A percentile compares a stretch with the other conserved stretches of the same genome.
phyloP scores from a whole-genome alignment of 2,888 invertebrate species.

The Trichopria drosophilae region DNA sequence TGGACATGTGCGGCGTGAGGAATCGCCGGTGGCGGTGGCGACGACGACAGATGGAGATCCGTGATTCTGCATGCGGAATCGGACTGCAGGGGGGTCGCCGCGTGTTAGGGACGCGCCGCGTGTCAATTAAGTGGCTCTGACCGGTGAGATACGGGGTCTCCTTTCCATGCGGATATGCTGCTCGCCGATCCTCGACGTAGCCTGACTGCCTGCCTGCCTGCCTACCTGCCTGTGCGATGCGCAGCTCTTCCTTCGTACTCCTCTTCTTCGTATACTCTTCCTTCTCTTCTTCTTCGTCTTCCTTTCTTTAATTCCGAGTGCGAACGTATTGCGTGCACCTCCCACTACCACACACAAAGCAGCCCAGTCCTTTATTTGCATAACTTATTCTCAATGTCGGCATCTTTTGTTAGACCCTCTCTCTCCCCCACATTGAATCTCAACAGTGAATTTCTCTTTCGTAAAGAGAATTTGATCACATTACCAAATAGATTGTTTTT shows the following conservation, averaged over 20 bases:
- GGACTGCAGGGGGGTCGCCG: conserved; percentile 53
- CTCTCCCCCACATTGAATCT: no score
- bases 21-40: conserved; percentile 35
- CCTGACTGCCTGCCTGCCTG: neutral
- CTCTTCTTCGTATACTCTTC: conserved; percentile 27
- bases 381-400: no score
- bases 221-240: neutral
- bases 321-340: no score
- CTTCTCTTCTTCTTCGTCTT: conserved; percentile 11
- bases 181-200: no score
- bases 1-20: conserved; percentile 36
- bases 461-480: no score
- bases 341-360: neutral
- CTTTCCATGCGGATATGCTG: conserved; percentile 54
- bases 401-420: no score
- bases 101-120: conserved; percentile 57
- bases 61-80: conserved; percentile 46
- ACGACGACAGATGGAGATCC: conserved; percentile 53
- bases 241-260: neutral
- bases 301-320: neutral
- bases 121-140: conserved; percentile 58
- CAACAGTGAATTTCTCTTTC: no score
- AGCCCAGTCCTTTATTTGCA: no score
- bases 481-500: no score
- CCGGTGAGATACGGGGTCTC: conserved; percentile 56